Evolutionary conservation across 2,888 invertebrate genomes (phyloP).

Genomic region (Macrophya alboannulata): DNA sequence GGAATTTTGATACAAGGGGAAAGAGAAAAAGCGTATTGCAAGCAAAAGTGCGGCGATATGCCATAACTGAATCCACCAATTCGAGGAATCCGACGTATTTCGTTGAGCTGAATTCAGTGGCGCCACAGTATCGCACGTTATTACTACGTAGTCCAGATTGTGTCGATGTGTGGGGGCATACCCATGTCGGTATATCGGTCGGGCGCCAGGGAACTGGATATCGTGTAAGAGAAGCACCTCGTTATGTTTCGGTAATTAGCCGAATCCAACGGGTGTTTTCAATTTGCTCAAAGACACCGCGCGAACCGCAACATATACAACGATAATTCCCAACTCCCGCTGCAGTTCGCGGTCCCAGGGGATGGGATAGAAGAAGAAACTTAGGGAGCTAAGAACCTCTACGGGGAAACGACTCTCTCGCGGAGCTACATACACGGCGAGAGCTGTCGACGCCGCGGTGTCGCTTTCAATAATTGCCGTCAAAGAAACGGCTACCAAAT

Average conservation of each 20-base stretch:
- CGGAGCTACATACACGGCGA: neutral
- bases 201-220: slow-evolving; percentile 42
- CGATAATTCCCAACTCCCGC: neutral
- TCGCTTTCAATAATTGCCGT: slow-evolving; percentile 47
- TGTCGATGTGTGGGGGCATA: neutral
- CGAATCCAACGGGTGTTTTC: slow-evolving; percentile 79
- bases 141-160: slow-evolving; percentile 53
- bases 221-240: slow-evolving; percentile 69
- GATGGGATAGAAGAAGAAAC: slow-evolving; percentile 16
- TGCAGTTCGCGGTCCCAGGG: neutral
- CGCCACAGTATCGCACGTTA: slow-evolving; percentile 65
- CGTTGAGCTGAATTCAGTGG: slow-evolving; percentile 67
- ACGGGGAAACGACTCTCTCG: slow-evolving; percentile 37
- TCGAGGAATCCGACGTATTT: slow-evolving; percentile 70
- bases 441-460: slow-evolving; percentile 42
- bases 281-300: slow-evolving; percentile 64
- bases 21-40: neutral
- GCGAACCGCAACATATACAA: neutral
- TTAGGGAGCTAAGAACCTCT: slow-evolving; percentile 1
- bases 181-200: neutral
- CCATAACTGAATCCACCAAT: slow-evolving; percentile 72
- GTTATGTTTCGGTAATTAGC: slow-evolving; percentile 80
- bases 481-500: slow-evolving; percentile 25
- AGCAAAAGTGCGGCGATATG: neutral
- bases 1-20: neutral